Evolutionary conservation across 2,888 invertebrate genomes (phyloP).

Genomic region (Pristionchus maxplancki): DNA sequence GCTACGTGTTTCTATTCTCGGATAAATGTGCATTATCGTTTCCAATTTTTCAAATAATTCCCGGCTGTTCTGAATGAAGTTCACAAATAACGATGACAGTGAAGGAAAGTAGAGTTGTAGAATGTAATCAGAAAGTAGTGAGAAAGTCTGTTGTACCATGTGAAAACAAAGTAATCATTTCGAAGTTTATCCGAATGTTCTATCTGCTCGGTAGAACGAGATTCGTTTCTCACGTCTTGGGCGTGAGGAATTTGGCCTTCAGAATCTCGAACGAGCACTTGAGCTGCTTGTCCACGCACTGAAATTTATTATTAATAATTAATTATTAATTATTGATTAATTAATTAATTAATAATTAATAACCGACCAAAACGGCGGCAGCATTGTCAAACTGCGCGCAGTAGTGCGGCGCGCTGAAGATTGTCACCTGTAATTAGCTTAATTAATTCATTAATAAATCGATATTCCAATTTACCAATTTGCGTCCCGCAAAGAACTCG

Average conservation of each 20-base stretch:
- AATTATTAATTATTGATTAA: background rate
- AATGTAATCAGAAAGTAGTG: no score
- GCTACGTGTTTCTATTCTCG: background rate
- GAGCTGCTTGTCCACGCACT: constrained; percentile 47
- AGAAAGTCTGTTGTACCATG: no score
- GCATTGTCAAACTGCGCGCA: constrained; percentile 60
- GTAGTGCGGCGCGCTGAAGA: constrained; percentile 68
- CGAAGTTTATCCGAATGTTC: constrained; percentile 4
- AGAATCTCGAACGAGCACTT: constrained; percentile 50
- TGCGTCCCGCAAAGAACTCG: constrained; percentile 59
- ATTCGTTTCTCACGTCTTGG: background rate
- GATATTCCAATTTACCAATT: constrained; percentile 51
- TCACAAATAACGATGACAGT: no score
- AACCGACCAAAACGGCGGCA: constrained; percentile 54
- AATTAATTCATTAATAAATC: background rate
- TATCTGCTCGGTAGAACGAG: background rate
- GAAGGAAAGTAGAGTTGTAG: no score
- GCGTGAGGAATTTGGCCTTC: constrained; percentile 15
- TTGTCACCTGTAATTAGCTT: constrained; percentile 56
- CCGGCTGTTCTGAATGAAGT: no score
- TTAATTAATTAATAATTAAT: background rate
- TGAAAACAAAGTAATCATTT: background rate
- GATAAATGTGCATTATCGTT: background rate
- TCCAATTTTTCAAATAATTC: no score
- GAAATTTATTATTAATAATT: background rate